Evolutionary conservation across 37 sponge, comb jelly and placozoan species (phyloP).

Genomic region (Halisarca cf. caerulea): DNA sequence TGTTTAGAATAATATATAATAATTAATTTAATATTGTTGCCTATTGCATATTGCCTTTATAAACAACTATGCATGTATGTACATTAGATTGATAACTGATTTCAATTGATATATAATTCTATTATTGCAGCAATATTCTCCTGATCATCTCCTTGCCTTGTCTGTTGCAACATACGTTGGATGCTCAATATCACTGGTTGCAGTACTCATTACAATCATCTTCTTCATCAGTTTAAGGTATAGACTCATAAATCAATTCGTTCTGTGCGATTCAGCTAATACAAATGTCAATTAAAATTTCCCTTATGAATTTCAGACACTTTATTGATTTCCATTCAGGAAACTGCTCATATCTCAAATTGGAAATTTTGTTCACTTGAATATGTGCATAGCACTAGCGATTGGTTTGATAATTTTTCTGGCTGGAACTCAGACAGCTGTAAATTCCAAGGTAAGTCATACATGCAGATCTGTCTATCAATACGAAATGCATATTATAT

Average conservation of each 20-base stretch:
- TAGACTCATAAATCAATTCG: background rate
- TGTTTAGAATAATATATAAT: too few species aligned
- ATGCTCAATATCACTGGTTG: background rate
- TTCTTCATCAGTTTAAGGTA: slow-evolving; percentile 11
- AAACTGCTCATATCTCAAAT: background rate
- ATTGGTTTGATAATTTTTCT: background rate
- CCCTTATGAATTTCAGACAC: too few species aligned
- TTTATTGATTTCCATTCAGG: background rate
- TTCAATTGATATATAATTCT: too few species aligned
- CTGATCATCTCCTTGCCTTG: background rate
- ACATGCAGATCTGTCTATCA: background rate
- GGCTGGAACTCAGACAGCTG: slow-evolving; percentile 1
- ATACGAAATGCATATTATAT: too few species aligned
- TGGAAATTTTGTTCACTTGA: slow-evolving; percentile 6
- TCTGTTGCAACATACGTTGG: background rate
- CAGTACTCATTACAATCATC: background rate
- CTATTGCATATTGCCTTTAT: too few species aligned
- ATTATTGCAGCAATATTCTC: background rate
- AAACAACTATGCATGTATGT: too few species aligned
- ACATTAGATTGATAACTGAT: too few species aligned
- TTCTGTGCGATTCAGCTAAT: too few species aligned
- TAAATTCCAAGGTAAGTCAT: background rate
- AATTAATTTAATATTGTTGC: too few species aligned
- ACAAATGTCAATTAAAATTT: too few species aligned
- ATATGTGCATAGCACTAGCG: background rate